Evolutionary conservation across 2,113 vertebrate species (phyloP).

Genomic region (Xyliphius kryptos): DNA sequence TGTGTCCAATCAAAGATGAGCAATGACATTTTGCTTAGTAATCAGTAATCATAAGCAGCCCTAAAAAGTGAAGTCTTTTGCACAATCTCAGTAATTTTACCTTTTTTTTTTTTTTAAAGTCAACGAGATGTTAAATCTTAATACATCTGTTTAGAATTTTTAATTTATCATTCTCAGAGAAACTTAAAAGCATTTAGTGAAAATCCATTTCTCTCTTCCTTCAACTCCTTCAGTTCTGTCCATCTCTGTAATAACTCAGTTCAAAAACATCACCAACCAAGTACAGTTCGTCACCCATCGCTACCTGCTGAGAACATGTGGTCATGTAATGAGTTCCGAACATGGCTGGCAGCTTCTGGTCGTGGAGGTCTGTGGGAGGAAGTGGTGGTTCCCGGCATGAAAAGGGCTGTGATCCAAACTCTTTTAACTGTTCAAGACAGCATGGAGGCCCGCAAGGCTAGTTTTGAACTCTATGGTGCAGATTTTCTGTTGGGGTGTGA

Average conservation of each 20-base stretch:
- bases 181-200: not conserved
- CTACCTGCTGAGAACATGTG: slow-evolving; percentile 81
- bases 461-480: slow-evolving; percentile 88
- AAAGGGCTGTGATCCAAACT: slow-evolving; percentile 70
- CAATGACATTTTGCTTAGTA: no score
- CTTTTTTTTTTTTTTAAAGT: no score
- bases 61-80: no score
- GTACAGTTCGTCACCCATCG: slow-evolving; percentile 56
- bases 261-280: slow-evolving; percentile 72
- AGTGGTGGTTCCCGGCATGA: slow-evolving; percentile 80
- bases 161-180: not conserved
- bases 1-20: no score
- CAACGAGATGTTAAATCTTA: no score
- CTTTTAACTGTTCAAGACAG: slow-evolving; percentile 78
- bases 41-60: no score
- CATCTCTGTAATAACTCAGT: slow-evolving; percentile 92
- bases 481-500: slow-evolving; percentile 83
- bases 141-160: no score
- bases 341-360: slow-evolving; percentile 64
- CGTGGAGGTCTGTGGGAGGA: slow-evolving; percentile 60
- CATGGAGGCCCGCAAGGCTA: slow-evolving; percentile 72
- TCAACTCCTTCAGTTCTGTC: slow-evolving; percentile 64
- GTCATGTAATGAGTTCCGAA: slow-evolving; percentile 75
- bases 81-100: no score
- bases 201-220: not conserved